Percentiles rank a stretch among this genome's conserved stretches.
Conservation (phyloP, 2,888 invertebrate species). For the Spicauda simplicius region DNA sequence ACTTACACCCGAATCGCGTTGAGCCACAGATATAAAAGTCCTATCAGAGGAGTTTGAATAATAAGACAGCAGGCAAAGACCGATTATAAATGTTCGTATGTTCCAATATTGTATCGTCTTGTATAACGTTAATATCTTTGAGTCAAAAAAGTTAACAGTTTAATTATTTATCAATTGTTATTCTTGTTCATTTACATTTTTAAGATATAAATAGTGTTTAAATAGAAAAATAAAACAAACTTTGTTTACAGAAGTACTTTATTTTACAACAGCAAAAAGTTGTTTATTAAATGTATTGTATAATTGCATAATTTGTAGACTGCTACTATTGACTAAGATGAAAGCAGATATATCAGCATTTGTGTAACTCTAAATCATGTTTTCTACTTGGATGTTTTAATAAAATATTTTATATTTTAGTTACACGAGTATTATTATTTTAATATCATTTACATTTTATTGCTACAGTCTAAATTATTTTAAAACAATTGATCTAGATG, state of each 20-base stretch:
- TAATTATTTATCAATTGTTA: too few species aligned
- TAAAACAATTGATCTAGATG: not conserved
- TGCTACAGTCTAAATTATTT: not conserved
- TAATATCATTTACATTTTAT: not conserved
- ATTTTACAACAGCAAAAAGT: conserved; percentile 61
- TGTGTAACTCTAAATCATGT: conserved; percentile 2
- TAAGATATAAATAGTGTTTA: too few species aligned
- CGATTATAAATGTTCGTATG: too few species aligned
- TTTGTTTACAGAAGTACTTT: conserved; percentile 44
- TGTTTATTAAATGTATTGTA: conserved; percentile 30
- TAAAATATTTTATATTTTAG: conserved; percentile 21
- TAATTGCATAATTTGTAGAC: conserved; percentile 3
- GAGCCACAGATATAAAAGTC: too few species aligned
- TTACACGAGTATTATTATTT: conserved; percentile 45
- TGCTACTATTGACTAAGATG: not conserved
- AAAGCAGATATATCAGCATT: conserved; percentile 20
- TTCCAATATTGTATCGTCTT: too few species aligned
- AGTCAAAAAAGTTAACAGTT: too few species aligned
- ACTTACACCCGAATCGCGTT: too few species aligned
- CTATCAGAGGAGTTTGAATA: too few species aligned
- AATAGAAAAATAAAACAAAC: conserved; percentile 15
- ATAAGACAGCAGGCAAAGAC: too few species aligned
- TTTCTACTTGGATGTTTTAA: conserved; percentile 21
- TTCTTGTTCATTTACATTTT: too few species aligned
- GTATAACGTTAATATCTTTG: too few species aligned